Conservation (phyloP, 53 echinoderm and acorn worm species). For the Mesocentrotus franciscanus region DNA sequence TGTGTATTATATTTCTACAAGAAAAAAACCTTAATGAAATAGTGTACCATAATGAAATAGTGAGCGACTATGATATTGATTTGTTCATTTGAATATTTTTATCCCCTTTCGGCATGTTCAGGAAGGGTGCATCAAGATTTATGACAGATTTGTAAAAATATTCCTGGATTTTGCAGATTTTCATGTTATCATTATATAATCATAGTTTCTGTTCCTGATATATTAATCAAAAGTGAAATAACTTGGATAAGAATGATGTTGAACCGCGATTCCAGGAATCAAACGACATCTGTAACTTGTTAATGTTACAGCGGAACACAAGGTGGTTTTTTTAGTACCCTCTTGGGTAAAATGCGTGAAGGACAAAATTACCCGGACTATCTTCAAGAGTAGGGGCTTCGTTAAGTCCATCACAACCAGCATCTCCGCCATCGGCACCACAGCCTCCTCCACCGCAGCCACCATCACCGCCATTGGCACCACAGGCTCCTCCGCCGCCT, state of each 20-base stretch:
- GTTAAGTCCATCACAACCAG: constrained; percentile 16
- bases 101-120: too few species aligned
- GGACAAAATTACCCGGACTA: neutral
- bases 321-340: too few species aligned
- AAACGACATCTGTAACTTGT: too few species aligned
- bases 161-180: neutral
- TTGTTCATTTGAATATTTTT: too few species aligned
- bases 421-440: constrained; percentile 42
- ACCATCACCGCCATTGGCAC: neutral
- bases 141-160: too few species aligned
- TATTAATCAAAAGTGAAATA: neutral
- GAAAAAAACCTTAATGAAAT: too few species aligned
- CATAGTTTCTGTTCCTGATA: neutral
- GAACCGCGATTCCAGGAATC: too few species aligned
- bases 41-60: too few species aligned
- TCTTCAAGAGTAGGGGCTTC: neutral
- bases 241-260: neutral
- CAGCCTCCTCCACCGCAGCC: neutral
- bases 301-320: neutral
- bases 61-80: too few species aligned
- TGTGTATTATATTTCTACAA: too few species aligned
- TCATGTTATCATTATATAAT: neutral
- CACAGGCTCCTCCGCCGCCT: neutral
- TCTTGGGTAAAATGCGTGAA: neutral
- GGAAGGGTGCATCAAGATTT: too few species aligned